Base-by-base conservation (phyloP, 37 sponge, comb jelly and placozoan genomes). In the Mnemiopsis leidyi region DNA sequence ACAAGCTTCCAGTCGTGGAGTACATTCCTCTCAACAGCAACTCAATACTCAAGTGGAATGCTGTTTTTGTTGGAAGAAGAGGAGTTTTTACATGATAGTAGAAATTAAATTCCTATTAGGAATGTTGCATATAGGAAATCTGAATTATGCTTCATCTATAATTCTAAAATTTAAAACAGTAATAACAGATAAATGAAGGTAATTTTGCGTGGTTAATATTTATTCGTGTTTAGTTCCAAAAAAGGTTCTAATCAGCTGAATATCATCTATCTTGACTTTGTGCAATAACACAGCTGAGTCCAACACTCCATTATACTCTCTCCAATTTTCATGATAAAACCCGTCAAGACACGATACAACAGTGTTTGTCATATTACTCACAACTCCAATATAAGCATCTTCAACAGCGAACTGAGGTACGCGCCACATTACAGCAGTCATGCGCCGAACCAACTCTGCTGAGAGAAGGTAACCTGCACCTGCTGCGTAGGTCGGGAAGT, bases 401-500 rank as follows among this genome's bases (percentile, higher is more conserved):
- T 85, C 90, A 21, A 85, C 90, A 0, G 61, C 36, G 23, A 85
- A 85, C 28, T 23, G 90, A 3, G 40, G 90, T 1, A 13, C 29
- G 29, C 29, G 90, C 90, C 90, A 85, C 90, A 28, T 32, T n/a
- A 85, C 28, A 28, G 23, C 28, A 1, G 24, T 36, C 0, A 40
- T 9, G 25, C 61, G 61, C 48, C 29, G 24, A 9, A 85, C 48
- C 0, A 85, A 61, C 48, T 0, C 30, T 36, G 61, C 61, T 0
- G 39, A 38, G 20, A 85, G 48, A 0, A 85, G 25, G 30, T 85
- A 85, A 23, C 90, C 90, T 5, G 90, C 90, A 39, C 90, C 90
- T n/a, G 90, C 90, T 33, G 35, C 48, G 90, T 85, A 85, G 36
- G 40, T 40, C 13, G 90, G 90, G 90, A 28, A 85, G 90, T 38